Evolutionary conservation across 1,140 invertebrate species (phyloP).

Genomic region (Rhagoletis zephyria): DNA sequence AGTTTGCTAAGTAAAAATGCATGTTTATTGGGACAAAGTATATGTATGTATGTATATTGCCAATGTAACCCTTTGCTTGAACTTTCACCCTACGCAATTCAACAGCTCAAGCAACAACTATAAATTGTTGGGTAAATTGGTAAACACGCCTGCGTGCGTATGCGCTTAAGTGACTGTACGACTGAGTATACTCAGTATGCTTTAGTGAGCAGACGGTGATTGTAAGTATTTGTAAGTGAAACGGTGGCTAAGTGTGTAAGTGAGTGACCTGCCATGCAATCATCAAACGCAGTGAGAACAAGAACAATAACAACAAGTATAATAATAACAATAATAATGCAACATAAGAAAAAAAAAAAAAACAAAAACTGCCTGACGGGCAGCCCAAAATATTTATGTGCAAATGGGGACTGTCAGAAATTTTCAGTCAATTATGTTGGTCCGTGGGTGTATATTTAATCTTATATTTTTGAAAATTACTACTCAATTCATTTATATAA

Average conservation of each 20-base stretch:
- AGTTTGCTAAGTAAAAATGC: neutral
- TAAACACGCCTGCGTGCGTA: neutral
- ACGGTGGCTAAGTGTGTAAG: conserved; percentile 11
- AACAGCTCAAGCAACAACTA: neutral
- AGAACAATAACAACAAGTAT: neutral
- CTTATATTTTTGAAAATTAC: neutral
- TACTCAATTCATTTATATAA: too few species aligned
- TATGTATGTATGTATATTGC: neutral
- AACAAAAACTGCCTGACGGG: neutral
- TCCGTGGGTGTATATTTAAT: neutral
- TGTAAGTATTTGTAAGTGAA: conserved; percentile 1
- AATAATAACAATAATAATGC: neutral
- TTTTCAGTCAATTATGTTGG: neutral
- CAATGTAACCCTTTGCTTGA: neutral
- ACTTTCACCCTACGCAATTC: conserved; percentile 6
- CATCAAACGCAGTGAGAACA: neutral
- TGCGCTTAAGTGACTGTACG: neutral
- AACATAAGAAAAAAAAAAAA: neutral
- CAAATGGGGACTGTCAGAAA: conserved; percentile 14
- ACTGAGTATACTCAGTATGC: neutral
- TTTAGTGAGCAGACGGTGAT: neutral
- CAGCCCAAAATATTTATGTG: neutral
- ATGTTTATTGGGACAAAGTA: neutral
- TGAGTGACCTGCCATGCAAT: neutral
- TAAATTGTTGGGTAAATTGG: neutral